phyloP scores from a whole-genome alignment of 2,797 vertebrate species.

The Glossophaga mutica region DNA sequence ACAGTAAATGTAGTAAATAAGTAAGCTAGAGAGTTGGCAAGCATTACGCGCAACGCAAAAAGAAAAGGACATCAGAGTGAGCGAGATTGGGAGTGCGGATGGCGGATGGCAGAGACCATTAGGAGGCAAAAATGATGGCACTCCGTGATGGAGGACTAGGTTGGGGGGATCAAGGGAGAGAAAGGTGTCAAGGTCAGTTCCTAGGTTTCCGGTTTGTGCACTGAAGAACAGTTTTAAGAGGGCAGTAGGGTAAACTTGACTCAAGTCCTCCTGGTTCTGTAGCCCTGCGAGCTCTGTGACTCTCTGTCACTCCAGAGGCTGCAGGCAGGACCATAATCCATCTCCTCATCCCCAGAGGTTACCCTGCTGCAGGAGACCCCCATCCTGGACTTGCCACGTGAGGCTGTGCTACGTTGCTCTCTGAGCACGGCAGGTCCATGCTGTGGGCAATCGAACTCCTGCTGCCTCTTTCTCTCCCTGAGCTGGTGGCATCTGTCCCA shows the following conservation, averaged over 20 bases:
- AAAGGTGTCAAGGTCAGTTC: background rate
- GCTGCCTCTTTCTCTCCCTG: background rate
- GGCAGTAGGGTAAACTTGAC: background rate
- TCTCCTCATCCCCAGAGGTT: background rate
- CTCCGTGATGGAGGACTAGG: background rate
- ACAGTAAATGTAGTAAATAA: background rate
- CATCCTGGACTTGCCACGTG: background rate
- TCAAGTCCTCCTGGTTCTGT: background rate
- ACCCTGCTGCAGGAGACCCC: background rate
- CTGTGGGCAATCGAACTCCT: background rate
- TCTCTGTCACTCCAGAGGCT: background rate
- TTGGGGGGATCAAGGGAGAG: background rate
- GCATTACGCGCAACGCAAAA: background rate
- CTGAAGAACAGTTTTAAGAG: background rate
- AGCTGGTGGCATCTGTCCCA: background rate
- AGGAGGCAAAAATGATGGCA: background rate
- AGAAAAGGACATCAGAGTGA: background rate
- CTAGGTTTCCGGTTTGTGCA: background rate
- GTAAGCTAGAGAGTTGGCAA: background rate
- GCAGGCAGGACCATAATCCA: background rate
- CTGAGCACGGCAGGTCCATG: background rate
- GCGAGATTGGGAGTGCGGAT: background rate
- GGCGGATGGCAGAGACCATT: background rate
- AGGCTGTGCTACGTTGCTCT: fast-evolving
- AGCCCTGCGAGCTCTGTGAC: background rate